Evolutionary conservation across 2,113 vertebrate species (phyloP).

Genomic region (Helogale parvula): DNA sequence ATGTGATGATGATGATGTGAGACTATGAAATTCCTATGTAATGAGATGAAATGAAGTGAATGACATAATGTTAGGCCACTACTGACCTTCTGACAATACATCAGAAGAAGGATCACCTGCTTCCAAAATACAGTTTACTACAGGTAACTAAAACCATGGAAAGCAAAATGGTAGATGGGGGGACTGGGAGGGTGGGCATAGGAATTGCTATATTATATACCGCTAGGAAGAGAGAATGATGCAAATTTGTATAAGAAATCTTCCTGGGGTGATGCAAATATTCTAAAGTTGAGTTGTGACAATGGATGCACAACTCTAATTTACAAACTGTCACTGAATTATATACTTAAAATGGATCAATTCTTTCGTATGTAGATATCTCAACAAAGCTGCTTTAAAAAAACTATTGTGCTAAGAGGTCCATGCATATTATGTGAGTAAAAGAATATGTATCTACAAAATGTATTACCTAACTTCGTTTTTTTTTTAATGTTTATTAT

Average conservation of each 20-base stretch:
- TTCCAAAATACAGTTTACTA: not conserved
- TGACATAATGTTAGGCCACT: not conserved
- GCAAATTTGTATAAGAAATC: not conserved
- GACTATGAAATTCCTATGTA: not conserved
- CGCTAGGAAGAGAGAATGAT: not conserved
- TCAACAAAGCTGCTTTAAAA: not conserved
- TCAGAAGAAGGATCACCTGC: not conserved
- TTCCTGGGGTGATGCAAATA: not conserved
- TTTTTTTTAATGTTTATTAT: too few relatives aligned
- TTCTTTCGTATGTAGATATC: not conserved
- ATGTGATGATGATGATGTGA: not conserved
- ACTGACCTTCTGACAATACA: not conserved
- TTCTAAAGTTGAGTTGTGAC: not conserved
- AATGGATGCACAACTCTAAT: not conserved
- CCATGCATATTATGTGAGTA: not conserved
- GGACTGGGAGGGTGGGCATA: not conserved
- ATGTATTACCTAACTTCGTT: too few relatives aligned
- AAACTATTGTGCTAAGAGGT: not conserved
- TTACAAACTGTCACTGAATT: not conserved
- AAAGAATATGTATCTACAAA: not conserved
- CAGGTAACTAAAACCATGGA: not conserved
- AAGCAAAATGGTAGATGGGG: not conserved
- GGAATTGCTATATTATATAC: not conserved
- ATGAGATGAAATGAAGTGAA: not conserved
- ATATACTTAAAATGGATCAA: not conserved